Evolutionary conservation across 2,797 vertebrate species (phyloP).

Genomic region (Sebastes jordani): DNA sequence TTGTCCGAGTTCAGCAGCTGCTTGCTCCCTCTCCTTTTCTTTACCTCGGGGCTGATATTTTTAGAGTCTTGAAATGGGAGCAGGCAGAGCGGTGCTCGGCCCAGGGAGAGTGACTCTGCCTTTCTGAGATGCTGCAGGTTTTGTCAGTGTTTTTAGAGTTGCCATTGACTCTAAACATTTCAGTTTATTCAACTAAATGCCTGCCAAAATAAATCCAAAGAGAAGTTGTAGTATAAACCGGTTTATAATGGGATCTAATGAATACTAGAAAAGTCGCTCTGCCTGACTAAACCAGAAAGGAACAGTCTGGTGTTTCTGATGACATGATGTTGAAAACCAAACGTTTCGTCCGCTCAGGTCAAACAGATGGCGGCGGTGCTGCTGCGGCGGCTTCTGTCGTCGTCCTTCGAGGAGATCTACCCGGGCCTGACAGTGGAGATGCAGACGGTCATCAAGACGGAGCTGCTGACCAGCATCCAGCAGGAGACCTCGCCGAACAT

Average conservation of each 20-base stretch:
- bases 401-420: slow-evolving; percentile 97
- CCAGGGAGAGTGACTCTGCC: slow-evolving; percentile 41
- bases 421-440: slow-evolving; percentile 89
- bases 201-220: background rate
- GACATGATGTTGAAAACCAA: background rate
- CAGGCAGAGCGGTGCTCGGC: slow-evolving; percentile 35
- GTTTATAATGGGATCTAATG: background rate
- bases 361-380: slow-evolving; percentile 98
- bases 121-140: slow-evolving; percentile 41
- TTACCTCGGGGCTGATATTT: slow-evolving; percentile 72
- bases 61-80: slow-evolving; percentile 75
- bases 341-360: slow-evolving; percentile 78
- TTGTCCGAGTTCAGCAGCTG: slow-evolving; percentile 58
- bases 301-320: too few species aligned
- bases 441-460: slow-evolving; percentile 93
- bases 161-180: background rate
- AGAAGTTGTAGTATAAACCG: background rate
- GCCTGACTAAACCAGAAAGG: background rate
- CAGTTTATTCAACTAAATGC: background rate
- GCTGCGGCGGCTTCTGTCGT: slow-evolving; percentile 92
- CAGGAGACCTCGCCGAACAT: slow-evolving; percentile 89
- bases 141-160: background rate
- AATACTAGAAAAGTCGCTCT: background rate
- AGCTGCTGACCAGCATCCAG: slow-evolving; percentile 93
- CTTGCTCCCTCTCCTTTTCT: slow-evolving; percentile 37